Conservation (phyloP, 2,113 vertebrate species). For the Enhydra lutris region DNA sequence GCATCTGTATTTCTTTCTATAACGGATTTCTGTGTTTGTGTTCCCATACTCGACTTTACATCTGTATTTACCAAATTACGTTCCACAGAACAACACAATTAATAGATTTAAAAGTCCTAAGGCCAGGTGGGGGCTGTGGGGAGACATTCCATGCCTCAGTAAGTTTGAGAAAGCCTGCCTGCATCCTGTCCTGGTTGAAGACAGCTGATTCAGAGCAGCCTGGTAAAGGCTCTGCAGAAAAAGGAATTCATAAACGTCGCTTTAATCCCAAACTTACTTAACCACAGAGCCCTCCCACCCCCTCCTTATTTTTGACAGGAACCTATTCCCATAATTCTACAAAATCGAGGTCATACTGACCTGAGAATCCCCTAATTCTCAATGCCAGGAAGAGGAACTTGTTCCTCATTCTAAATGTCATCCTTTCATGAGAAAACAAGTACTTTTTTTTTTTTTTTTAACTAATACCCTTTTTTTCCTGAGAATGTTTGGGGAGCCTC, state of each 20-base stretch:
- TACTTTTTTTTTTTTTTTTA: neutral
- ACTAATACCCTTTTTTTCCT: neutral
- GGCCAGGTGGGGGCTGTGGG: fast-evolving
- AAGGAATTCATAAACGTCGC: neutral
- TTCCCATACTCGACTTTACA: neutral
- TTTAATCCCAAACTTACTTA: neutral
- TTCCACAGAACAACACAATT: neutral
- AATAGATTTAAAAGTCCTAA: neutral
- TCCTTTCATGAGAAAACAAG: neutral
- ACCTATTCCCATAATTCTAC: neutral
- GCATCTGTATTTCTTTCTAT: neutral
- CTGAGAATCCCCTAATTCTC: neutral
- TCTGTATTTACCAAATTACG: neutral
- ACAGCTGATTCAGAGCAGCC: fast-evolving
- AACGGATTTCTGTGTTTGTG: neutral
- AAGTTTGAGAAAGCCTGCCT: neutral
- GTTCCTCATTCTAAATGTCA: neutral
- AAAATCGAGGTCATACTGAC: neutral
- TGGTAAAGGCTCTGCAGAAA: neutral
- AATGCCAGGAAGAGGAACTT: neutral
- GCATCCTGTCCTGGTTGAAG: neutral
- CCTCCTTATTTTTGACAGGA: neutral
- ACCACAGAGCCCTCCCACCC: neutral
- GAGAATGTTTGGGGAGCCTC: neutral
- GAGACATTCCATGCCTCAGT: neutral